Base-by-base conservation (phyloP, 2,888 invertebrate species). In the Euphydryas editha region DNA sequence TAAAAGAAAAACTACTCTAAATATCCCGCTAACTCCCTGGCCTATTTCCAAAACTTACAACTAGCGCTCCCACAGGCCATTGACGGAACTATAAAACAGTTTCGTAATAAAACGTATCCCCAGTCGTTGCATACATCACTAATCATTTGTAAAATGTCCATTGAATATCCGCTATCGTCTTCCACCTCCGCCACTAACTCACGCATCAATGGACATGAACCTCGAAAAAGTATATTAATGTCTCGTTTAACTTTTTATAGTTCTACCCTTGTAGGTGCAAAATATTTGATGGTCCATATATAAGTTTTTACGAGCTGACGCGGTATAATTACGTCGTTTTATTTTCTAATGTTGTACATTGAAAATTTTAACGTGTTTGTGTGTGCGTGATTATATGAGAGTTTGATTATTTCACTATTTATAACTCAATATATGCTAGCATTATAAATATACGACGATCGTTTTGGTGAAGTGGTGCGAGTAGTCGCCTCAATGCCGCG, bases 111-210 rank as follows among this genome's bases (percentile, higher is more conserved):
- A 88, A 87, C 81, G 78, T 77, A 78, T 75, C 85, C 86, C 83
- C 83, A 80, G 77, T 67, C 80, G 83, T 81, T 85, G 87, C 88
- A 90, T 90, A 87, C 89, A 89, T 89, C 85, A 83, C 88, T 89
- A 89, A 90, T 88, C 86, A 89, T 72, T 71, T 71, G 72, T 70
- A 65, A 64, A 51, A 15, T 56, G 68, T 72, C 70, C 76, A 76
- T 73, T 70, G 74, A 73, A 62, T 66, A 56, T 55, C 62, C 65
- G 63, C 57, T 51, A 72, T 67, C 57, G 56, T 56, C 36, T 46
- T 66, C 59, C 15, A 49, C 36, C 46, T 51, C 24, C 37, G 20
- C 7, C 21, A 59, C 62, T 67, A 67, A 71, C 66, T 49, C 54
- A 61, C 66, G 66, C 68, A 49, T 66, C 73, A 70, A 73, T 75